phyloP scores from a whole-genome alignment of 1,140 invertebrate genomes.

The Dendroctonus valens region DNA sequence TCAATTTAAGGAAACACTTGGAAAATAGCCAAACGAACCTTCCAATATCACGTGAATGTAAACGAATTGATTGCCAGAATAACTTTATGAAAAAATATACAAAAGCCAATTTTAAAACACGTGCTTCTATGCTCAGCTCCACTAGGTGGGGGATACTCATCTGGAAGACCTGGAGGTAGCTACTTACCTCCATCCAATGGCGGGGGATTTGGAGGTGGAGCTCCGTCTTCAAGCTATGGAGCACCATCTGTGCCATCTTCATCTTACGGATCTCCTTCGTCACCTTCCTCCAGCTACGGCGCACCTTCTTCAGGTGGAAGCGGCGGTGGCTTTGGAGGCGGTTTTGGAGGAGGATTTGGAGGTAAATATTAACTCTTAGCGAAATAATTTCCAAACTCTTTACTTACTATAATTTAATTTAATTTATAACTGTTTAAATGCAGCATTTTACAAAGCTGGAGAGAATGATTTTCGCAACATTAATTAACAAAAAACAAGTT shows the following conservation, averaged over 20 bases:
- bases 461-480: too few relatives aligned
- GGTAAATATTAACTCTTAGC: conserved; percentile 7
- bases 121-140: conserved; percentile 20
- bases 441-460: too few relatives aligned
- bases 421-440: neutral
- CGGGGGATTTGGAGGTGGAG: conserved; percentile 24
- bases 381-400: neutral
- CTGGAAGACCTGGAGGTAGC: conserved; percentile 37
- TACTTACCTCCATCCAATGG: conserved; percentile 43
- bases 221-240: conserved; percentile 51
- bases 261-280: conserved; percentile 49
- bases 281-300: conserved; percentile 50
- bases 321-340: conserved; percentile 36
- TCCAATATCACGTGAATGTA: too few relatives aligned
- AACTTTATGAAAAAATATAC: too few relatives aligned
- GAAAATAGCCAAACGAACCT: too few relatives aligned
- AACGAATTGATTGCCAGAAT: too few relatives aligned
- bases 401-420: neutral
- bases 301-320: conserved; percentile 47
- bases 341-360: conserved; percentile 40
- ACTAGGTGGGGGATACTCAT: conserved; percentile 40
- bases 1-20: too few relatives aligned
- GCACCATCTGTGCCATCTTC: conserved; percentile 49
- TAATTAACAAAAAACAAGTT: too few relatives aligned
- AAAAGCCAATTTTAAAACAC: too few relatives aligned